These are phyloP conservation scores for Felis chaus DNA, from an alignment of 2,113 vertebrate genomes.

Conservation along the genomic window DNA sequence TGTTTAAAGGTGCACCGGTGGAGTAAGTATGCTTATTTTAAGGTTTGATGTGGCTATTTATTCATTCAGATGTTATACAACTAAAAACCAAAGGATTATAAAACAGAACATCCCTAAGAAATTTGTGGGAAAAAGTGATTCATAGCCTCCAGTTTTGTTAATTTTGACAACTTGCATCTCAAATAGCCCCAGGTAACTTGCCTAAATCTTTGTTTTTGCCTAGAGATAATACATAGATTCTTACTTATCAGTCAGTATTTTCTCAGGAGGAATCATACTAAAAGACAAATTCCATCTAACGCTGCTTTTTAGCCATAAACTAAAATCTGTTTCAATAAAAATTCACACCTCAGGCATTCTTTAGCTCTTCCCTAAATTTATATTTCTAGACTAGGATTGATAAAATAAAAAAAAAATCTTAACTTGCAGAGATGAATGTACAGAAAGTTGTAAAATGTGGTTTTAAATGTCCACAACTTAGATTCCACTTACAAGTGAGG, in stretches of 20 bases:
- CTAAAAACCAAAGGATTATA: neutral
- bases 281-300: neutral
- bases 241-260: conserved; percentile 39
- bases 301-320: neutral
- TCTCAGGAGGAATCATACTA: conserved; percentile 10
- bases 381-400: neutral
- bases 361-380: neutral
- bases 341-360: neutral
- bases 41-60: neutral
- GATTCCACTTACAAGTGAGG: neutral
- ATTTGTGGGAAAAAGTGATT: neutral
- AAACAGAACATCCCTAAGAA: neutral
- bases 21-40: neutral
- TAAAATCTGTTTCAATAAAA: conserved; percentile 37
- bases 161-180: conserved; percentile 37
- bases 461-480: neutral
- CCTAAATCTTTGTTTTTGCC: conserved; percentile 20
- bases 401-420: neutral
- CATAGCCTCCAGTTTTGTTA: conserved; percentile 25
- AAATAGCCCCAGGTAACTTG: conserved; percentile 11
- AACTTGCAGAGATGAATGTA: neutral
- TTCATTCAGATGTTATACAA: conserved; percentile 7
- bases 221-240: neutral
- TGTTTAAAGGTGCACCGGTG: neutral
- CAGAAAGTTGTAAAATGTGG: neutral